Conservation (phyloP, 1,140 invertebrate genomes). For the Cylas formicarius region DNA sequence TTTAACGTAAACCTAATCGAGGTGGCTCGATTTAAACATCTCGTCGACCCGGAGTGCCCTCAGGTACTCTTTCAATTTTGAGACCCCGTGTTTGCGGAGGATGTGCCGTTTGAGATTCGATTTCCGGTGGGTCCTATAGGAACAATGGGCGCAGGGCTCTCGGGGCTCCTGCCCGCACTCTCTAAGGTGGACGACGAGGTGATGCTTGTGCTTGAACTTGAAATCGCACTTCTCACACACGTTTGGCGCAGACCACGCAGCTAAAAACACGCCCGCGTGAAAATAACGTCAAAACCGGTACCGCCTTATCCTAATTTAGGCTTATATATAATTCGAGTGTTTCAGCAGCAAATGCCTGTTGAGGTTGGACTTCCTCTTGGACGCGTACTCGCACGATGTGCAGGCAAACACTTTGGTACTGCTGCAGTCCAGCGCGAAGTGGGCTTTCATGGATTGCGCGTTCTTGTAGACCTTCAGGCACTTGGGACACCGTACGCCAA, state of each 20-base stretch:
- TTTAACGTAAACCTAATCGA: no score
- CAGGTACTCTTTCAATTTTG: no score
- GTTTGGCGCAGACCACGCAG: no score
- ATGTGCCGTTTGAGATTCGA: slow-evolving; percentile 45
- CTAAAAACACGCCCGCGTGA: no score
- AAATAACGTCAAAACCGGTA: no score
- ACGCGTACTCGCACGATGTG: slow-evolving; percentile 52
- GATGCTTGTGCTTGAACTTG: slow-evolving; percentile 25
- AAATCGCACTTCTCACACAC: slow-evolving; percentile 28
- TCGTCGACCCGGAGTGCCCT: no score
- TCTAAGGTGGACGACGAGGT: slow-evolving; percentile 22
- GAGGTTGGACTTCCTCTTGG: slow-evolving; percentile 51
- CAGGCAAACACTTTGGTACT: slow-evolving; percentile 3
- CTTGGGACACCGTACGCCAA: slow-evolving; percentile 16
- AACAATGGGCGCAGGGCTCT: slow-evolving; percentile 41
- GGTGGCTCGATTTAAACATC: no score
- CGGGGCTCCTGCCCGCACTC: slow-evolving; percentile 43
- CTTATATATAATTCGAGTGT: no score
- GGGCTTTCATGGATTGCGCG: slow-evolving; percentile 14
- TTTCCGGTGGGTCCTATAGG: slow-evolving; percentile 44
- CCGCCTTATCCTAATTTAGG: no score
- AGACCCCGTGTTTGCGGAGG: slow-evolving; percentile 38
- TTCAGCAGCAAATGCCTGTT: slow-evolving; percentile 45
- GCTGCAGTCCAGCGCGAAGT: slow-evolving; percentile 19
- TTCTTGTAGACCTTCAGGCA: slow-evolving; percentile 25